A percentile compares a stretch with the other conserved stretches of the same genome.
Conservation (phyloP, 2,797 vertebrate species). For the Chelidonichthys spinosus region DNA sequence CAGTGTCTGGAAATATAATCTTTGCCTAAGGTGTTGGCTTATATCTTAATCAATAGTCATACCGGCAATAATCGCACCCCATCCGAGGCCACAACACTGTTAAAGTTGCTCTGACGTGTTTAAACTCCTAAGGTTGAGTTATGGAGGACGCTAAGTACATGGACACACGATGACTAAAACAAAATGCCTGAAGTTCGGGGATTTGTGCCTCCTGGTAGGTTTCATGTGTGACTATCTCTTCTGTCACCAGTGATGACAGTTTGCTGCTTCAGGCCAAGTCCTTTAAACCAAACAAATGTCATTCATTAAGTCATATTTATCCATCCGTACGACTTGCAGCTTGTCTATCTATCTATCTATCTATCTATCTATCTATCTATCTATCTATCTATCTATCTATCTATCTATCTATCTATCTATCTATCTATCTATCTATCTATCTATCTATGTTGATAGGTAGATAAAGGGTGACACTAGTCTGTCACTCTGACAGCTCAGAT, state of each 20-base stretch:
- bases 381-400: constrained; percentile 52
- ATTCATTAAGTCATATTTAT: constrained; percentile 64
- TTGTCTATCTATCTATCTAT: constrained; percentile 31
- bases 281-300: constrained; percentile 75
- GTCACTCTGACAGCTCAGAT: constrained; percentile 70
- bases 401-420: constrained; percentile 45
- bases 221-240: constrained; percentile 70
- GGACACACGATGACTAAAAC: constrained; percentile 71
- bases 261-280: constrained; percentile 63
- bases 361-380: constrained; percentile 29
- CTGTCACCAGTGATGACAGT: constrained; percentile 72
- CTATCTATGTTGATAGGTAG: background rate
- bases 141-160: constrained; percentile 41
- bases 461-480: constrained; percentile 35
- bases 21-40: constrained; percentile 46
- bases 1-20: constrained; percentile 40
- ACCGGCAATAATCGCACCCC: constrained; percentile 40
- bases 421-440: constrained; percentile 37
- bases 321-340: constrained; percentile 38
- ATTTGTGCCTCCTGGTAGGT: constrained; percentile 70
- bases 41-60: constrained; percentile 67
- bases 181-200: constrained; percentile 66
- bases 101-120: constrained; percentile 51
- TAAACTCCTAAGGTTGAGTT: constrained; percentile 53
- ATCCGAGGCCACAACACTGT: constrained; percentile 18